These are phyloP conservation scores for Nasonia vitripennis DNA, from an alignment of 1,140 invertebrate species.

Conservation along the genomic window DNA sequence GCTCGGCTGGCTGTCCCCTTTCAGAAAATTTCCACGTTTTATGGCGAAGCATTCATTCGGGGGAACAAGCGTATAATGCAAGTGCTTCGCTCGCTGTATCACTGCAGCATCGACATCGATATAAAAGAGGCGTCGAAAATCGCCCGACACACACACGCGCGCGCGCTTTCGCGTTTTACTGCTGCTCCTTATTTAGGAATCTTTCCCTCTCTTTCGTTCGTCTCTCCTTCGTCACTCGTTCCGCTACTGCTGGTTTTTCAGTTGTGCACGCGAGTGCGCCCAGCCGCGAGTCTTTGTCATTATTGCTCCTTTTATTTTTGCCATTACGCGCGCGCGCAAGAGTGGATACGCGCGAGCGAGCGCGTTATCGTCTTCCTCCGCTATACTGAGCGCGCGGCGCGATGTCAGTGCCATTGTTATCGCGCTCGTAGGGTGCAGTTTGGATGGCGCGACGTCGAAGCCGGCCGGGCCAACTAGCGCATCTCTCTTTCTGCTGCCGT, in stretches of 20 bases:
- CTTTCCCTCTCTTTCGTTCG: neutral
- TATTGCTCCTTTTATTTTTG: conserved; percentile 47
- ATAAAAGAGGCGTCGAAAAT: conserved; percentile 15
- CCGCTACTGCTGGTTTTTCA: neutral
- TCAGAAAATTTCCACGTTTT: neutral
- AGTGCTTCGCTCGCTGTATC: neutral
- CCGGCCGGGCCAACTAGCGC: conserved; percentile 13
- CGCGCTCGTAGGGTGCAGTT: neutral
- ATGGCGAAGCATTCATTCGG: conserved; percentile 17
- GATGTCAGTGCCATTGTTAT: conserved; percentile 44
- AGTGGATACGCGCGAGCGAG: conserved; percentile 29
- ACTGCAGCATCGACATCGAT: neutral
- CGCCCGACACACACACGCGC: neutral
- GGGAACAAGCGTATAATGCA: neutral
- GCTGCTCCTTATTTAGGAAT: neutral
- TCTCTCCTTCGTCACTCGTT: neutral
- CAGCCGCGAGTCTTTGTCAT: conserved; percentile 37
- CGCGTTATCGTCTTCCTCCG: conserved; percentile 34
- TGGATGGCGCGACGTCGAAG: conserved; percentile 29
- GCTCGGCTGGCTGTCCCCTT: neutral
- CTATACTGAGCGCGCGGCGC: neutral
- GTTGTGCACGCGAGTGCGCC: neutral
- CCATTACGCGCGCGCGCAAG: conserved; percentile 26
- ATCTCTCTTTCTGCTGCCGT: neutral
- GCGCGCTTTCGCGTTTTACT: neutral